These are phyloP conservation scores for Danaus melanippus DNA, from an alignment of 1,140 invertebrate species.

Conservation along the genomic window DNA sequence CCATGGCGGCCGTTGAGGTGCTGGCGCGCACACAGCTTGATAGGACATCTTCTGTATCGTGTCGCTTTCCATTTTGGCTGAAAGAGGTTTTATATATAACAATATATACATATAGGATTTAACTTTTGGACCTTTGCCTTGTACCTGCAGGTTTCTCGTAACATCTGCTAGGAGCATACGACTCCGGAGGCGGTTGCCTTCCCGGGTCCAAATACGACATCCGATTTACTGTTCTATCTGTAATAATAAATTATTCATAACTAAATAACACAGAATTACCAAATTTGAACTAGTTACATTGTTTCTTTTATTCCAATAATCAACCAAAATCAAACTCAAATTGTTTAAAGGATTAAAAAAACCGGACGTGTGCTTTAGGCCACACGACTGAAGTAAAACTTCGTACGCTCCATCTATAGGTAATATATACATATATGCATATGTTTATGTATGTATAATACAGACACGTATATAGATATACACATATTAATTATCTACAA, in stretches of 20 bases:
- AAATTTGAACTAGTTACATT: not conserved
- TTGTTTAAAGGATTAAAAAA: too few relatives aligned
- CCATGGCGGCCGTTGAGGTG: conserved; percentile 69
- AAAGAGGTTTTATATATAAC: conserved; percentile 10
- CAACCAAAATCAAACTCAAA: too few relatives aligned
- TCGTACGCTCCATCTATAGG: too few relatives aligned
- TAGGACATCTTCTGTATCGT: conserved; percentile 74
- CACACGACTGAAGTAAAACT: too few relatives aligned
- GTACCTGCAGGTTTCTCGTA: conserved; percentile 68
- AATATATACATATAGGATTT: not conserved
- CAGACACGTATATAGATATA: too few relatives aligned
- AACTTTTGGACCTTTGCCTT: not conserved
- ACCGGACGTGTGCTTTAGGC: too few relatives aligned
- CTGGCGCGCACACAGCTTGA: conserved; percentile 67
- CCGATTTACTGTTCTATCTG: conserved; percentile 73
- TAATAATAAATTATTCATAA: conserved; percentile 4
- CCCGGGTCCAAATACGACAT: conserved; percentile 69
- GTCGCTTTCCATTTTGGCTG: conserved; percentile 68
- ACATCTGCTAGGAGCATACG: conserved; percentile 59
- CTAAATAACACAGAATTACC: not conserved
- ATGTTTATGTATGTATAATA: too few relatives aligned
- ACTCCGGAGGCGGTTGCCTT: conserved; percentile 40
- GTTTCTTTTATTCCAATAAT: too few relatives aligned
- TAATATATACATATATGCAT: too few relatives aligned
- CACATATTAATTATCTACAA: too few relatives aligned